Conservation (phyloP, 2,797 vertebrate species). For the Rhabdophis nuchalis region DNA sequence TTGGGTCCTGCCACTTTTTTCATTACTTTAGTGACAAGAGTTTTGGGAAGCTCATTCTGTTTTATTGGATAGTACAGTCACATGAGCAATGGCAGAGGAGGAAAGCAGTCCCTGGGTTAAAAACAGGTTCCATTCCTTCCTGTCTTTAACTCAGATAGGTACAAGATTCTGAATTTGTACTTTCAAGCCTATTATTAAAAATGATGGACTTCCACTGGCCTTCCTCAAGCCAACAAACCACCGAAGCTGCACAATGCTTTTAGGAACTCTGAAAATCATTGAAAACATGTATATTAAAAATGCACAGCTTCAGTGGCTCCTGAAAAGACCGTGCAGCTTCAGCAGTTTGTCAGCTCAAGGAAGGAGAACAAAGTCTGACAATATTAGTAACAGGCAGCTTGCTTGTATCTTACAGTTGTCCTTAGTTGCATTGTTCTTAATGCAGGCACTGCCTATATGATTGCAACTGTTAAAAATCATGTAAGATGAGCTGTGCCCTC, state of each 20-base stretch:
- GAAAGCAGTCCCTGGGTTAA: background rate
- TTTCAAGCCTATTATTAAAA: background rate
- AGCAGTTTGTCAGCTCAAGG: background rate
- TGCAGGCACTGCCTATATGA: background rate
- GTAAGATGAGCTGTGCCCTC: conserved; percentile 8
- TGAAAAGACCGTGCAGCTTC: background rate
- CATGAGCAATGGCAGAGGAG: background rate
- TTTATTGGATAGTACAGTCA: background rate
- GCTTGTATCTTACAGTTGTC: background rate
- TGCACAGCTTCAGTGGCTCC: background rate
- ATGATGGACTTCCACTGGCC: background rate
- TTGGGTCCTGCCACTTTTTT: background rate
- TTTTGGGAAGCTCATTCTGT: background rate
- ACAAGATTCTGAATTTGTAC: background rate
- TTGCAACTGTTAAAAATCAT: conserved; percentile 8
- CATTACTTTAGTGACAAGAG: background rate
- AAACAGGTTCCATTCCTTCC: background rate
- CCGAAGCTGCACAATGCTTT: background rate
- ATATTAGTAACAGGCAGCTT: background rate
- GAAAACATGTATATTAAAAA: background rate
- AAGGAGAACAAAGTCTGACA: background rate
- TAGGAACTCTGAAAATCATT: background rate
- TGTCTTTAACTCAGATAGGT: background rate
- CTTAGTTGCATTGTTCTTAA: background rate
- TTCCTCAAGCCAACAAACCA: background rate